Evolutionary conservation across 1,140 invertebrate genomes (phyloP).

Genomic region (Drosophila subobscura): DNA sequence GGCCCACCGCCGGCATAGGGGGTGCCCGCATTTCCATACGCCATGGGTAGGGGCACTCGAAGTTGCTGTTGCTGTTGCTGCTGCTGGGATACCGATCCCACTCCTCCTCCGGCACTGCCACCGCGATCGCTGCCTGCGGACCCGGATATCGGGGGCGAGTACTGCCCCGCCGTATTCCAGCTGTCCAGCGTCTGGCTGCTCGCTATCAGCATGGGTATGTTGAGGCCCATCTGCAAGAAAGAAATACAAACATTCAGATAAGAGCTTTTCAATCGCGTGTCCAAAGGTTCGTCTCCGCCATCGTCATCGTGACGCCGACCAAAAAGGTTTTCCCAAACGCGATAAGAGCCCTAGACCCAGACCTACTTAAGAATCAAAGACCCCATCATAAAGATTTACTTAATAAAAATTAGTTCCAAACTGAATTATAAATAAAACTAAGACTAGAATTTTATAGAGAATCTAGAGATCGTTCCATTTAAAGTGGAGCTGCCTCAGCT

Average conservation of each 20-base stretch:
- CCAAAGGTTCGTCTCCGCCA: slow-evolving; percentile 32
- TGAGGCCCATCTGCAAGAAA: slow-evolving; percentile 75
- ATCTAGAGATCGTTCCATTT: too few species aligned
- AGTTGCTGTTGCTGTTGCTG: slow-evolving; percentile 57
- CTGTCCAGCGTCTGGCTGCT: slow-evolving; percentile 69
- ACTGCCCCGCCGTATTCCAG: slow-evolving; percentile 76
- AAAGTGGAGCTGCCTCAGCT: too few species aligned
- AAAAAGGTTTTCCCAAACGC: slow-evolving; percentile 19
- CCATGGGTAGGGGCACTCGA: slow-evolving; percentile 63
- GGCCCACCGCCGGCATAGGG: slow-evolving; percentile 41
- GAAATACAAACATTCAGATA: slow-evolving; percentile 15
- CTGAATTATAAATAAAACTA: too few species aligned
- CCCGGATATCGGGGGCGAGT: slow-evolving; percentile 70
- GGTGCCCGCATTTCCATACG: slow-evolving; percentile 34
- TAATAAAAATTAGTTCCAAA: slow-evolving; percentile 5
- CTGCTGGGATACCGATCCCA: slow-evolving; percentile 5
- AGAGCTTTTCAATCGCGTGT: background rate
- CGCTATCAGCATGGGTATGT: slow-evolving; percentile 80
- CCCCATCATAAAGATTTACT: background rate
- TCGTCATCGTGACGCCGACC: slow-evolving; percentile 48
- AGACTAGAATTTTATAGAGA: too few species aligned
- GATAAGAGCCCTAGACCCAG: slow-evolving; percentile 3
- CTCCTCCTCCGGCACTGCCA: slow-evolving; percentile 19
- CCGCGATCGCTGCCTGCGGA: slow-evolving; percentile 45
- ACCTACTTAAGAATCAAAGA: slow-evolving; percentile 18